Conservation (phyloP, 2,797 vertebrate genomes). For the Tapirus indicus region DNA sequence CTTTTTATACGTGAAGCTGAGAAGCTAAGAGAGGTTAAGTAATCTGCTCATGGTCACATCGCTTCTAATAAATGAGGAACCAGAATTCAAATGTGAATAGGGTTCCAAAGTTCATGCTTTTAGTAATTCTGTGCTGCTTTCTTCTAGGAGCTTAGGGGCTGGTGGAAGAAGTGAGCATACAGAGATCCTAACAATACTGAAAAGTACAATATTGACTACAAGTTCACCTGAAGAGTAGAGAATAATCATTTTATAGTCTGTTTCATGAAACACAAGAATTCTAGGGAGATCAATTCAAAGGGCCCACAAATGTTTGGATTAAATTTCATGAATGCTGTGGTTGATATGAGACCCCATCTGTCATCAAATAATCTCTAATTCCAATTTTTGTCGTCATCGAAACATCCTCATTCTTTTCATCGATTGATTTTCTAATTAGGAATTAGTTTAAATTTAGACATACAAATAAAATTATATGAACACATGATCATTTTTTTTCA, state of each 20-base stretch:
- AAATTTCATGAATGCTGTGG: background rate
- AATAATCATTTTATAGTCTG: background rate
- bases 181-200: background rate
- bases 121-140: background rate
- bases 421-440: conserved; percentile 1
- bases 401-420: background rate
- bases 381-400: background rate
- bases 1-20: background rate
- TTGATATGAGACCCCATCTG: background rate
- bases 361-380: conserved; percentile 3
- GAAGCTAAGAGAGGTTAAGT: background rate
- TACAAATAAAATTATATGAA: background rate
- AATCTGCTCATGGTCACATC: background rate
- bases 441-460: conserved; percentile 10
- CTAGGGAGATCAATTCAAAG: background rate
- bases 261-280: background rate
- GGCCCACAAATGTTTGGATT: background rate
- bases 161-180: background rate
- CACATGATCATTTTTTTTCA: background rate
- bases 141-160: background rate
- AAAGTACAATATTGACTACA: background rate
- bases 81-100: background rate
- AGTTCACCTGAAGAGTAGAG: background rate
- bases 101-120: background rate
- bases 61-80: background rate